These are phyloP conservation scores for Beris chalybata DNA, from an alignment of 2,888 invertebrate genomes.

Conservation along the genomic window DNA sequence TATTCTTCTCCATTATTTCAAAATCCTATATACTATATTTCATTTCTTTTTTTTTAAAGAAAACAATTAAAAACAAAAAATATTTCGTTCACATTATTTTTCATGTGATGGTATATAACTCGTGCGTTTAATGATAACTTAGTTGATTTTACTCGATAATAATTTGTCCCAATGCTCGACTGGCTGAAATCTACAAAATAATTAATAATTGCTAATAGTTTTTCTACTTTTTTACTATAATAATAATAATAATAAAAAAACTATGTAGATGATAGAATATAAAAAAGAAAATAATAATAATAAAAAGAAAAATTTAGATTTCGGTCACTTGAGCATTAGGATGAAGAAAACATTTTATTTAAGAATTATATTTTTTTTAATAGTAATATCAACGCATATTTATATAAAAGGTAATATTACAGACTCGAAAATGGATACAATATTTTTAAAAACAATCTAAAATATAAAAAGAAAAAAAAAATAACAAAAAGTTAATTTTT, in stretches of 20 bases:
- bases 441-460: constrained; percentile 18
- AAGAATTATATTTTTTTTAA: constrained; percentile 41
- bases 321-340: constrained; percentile 55
- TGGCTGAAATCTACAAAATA: constrained; percentile 48
- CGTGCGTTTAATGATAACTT: constrained; percentile 30
- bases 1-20: background rate
- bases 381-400: constrained; percentile 32
- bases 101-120: constrained; percentile 14
- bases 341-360: constrained; percentile 41
- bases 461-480: constrained; percentile 1
- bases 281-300: constrained; percentile 26
- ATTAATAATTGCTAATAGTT: constrained; percentile 32
- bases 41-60: constrained; percentile 14
- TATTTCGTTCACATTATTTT: constrained; percentile 1
- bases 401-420: constrained; percentile 32
- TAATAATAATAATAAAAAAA: constrained; percentile 23
- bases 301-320: constrained; percentile 39
- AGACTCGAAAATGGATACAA: constrained; percentile 26
- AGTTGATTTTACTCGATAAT: constrained; percentile 29
- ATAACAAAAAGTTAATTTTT: constrained; percentile 1
- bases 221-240: constrained; percentile 39
- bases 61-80: background rate
- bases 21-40: background rate
- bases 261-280: constrained; percentile 24
- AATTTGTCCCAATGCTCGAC: constrained; percentile 53